Conservation (phyloP, 1,140 invertebrate genomes). For the Leptinotarsa defecta region DNA sequence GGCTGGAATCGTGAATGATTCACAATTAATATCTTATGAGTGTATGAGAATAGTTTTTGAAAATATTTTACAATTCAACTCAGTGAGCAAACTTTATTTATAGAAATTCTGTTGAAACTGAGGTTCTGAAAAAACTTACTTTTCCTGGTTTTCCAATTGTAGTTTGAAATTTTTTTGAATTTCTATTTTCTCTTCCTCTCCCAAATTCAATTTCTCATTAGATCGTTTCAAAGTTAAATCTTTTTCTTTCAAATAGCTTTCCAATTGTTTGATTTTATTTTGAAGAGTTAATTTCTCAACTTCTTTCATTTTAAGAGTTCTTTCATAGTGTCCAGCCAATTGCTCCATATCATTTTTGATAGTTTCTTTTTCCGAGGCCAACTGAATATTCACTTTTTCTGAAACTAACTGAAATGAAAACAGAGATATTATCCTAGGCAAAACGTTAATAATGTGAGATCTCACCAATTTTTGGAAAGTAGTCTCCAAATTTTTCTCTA, state of each 20-base stretch:
- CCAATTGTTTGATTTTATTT: conserved; percentile 49
- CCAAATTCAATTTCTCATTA: conserved; percentile 35
- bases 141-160: conserved; percentile 37
- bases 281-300: conserved; percentile 50
- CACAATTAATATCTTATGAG: too few species aligned
- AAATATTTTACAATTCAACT: too few species aligned
- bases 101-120: too few species aligned
- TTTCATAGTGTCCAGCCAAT: conserved; percentile 51
- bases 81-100: too few species aligned
- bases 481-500: conserved; percentile 51
- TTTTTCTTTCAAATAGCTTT: conserved; percentile 44
- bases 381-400: conserved; percentile 54
- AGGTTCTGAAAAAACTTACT: conserved; percentile 23
- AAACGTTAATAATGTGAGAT: conserved; percentile 9
- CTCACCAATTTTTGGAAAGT: conserved; percentile 52
- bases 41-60: too few species aligned
- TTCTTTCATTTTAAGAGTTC: conserved; percentile 52
- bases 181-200: conserved; percentile 39
- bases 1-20: too few species aligned
- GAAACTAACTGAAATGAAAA: conserved; percentile 46
- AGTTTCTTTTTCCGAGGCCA: conserved; percentile 51
- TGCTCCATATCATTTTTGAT: conserved; percentile 55
- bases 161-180: conserved; percentile 39
- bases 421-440: not conserved
- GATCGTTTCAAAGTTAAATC: conserved; percentile 38